Evolutionary conservation across 2,888 invertebrate genomes (phyloP).

Genomic region (Cryptus armator): DNA sequence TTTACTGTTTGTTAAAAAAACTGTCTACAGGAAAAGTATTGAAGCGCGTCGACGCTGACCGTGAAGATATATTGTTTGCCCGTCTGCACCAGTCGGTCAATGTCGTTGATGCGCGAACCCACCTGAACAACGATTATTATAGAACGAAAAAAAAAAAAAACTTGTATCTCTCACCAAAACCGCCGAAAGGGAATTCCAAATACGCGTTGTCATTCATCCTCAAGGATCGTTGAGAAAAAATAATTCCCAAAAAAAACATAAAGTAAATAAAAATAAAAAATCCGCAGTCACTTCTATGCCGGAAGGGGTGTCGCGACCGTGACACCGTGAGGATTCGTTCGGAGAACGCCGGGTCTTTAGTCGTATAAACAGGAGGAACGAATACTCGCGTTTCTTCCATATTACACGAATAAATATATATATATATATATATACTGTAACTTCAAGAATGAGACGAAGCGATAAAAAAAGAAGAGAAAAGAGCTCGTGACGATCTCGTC

Average conservation of each 20-base stretch:
- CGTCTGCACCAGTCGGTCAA: constrained; percentile 42
- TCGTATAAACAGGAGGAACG: constrained; percentile 45
- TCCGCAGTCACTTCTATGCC: not conserved
- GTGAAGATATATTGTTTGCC: constrained; percentile 50
- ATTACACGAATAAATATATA: not conserved
- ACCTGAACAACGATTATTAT: constrained; percentile 1
- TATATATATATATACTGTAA: constrained; percentile 24
- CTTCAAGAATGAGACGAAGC: constrained; percentile 4
- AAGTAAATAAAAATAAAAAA: not conserved
- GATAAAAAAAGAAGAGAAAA: constrained; percentile 13
- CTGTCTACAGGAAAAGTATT: not conserved
- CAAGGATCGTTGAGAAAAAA: constrained; percentile 17
- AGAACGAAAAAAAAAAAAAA: not conserved
- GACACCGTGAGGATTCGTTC: constrained; percentile 32
- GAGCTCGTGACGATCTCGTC: constrained; percentile 54
- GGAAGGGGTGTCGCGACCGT: constrained; percentile 33
- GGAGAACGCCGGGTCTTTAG: constrained; percentile 42
- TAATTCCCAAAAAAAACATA: constrained; percentile 14
- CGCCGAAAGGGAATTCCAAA: not conserved
- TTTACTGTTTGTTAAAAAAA: constrained; percentile 19
- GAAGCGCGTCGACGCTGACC: constrained; percentile 23
- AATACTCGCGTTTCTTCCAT: constrained; percentile 5
- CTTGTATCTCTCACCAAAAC: not conserved
- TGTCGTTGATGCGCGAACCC: constrained; percentile 14
- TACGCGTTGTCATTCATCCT: constrained; percentile 7